phyloP scores from a whole-genome alignment of 2,797 vertebrate genomes.

The Scolopax bukidnonensis region DNA sequence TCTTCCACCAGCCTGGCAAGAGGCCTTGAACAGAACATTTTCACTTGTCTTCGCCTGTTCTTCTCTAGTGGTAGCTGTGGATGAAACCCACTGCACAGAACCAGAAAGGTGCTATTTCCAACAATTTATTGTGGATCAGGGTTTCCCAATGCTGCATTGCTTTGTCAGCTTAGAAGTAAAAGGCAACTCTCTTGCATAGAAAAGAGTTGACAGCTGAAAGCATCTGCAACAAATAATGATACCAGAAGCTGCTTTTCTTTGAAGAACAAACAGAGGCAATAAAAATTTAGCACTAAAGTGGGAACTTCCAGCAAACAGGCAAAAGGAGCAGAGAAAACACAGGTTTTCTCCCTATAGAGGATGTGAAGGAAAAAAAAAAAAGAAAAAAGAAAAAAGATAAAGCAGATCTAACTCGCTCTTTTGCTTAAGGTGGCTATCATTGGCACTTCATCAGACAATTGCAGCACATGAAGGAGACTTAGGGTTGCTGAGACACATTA shows the following conservation, averaged over 20 bases:
- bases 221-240: neutral
- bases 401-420: neutral
- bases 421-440: neutral
- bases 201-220: neutral
- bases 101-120: neutral
- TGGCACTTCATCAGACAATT: neutral
- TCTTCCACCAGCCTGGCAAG: neutral
- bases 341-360: neutral
- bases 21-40: neutral
- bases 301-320: neutral
- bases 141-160: neutral
- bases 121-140: neutral
- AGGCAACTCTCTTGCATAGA: neutral
- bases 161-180: neutral
- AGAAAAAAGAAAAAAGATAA: too few species aligned
- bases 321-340: neutral
- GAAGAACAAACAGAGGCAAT: neutral
- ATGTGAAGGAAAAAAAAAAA: fast-evolving
- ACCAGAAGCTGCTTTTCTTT: neutral
- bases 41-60: neutral
- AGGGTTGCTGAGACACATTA: neutral
- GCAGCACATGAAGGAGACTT: neutral
- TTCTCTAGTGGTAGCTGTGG: neutral
- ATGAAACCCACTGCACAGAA: neutral
- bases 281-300: neutral